Evolutionary conservation across 2,113 vertebrate species (phyloP), one percentile per base, ranked within the genome.

Genomic region (Noctilio leporinus): DNA sequence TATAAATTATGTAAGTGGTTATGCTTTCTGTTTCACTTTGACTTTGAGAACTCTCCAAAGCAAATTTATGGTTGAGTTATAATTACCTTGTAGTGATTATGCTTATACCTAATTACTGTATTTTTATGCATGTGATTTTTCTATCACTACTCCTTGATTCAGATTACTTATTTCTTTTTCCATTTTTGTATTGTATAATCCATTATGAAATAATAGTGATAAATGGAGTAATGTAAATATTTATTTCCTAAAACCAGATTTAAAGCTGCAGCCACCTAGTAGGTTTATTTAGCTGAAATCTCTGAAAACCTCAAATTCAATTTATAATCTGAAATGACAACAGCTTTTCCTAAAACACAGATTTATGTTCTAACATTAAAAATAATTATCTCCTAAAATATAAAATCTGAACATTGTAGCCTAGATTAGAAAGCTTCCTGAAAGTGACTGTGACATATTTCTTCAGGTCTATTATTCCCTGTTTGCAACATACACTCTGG

Each of bases 11-110:
- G 33, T 38, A 93, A 76, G 8, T 82, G 62, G 83, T 82, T 90
- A 64, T 76, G 14, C 69, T 91, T 91, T 57, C 43, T 72, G 10
- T 62, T 94, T 96, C 82, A 59, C 72, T 95, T 86, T 92, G 81
- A 22, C 72, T 70, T 93, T 62, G 33, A 92, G 85, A 85, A 95
- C 92, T 24, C 82, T 93, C 62, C 65, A 95, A 82, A 89, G 53
- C 3, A 92, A 92, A 92, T 64, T 67, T 92, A 95, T 67, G 20
- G 10, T 5, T 82, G 67, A 88, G 81, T 95, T 88, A 51, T 49
- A 85, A 77, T 85, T 75, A 77, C 26, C 22, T 85, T 81, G 2
- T 81, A 87, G 38, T 76, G 92, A 77, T 85, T 65, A 64, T 8
- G 2, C 20, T 67, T 72, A 43, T 26, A 10, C 49, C 45, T 78